Evolutionary conservation across 1,140 invertebrate species (phyloP), one percentile per base, ranked within the genome.

Genomic region (Heliconius nattereri): DNA sequence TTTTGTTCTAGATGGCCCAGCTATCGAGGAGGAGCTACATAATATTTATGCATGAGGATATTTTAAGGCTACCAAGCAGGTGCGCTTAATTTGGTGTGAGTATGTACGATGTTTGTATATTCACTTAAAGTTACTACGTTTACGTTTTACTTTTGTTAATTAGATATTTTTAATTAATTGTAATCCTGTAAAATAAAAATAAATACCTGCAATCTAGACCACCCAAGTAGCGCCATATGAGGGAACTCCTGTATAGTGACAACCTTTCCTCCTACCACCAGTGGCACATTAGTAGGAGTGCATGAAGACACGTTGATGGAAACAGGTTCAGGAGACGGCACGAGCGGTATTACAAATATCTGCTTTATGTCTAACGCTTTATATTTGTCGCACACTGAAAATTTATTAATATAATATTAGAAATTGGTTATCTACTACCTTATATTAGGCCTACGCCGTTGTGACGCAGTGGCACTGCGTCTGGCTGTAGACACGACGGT

Each of bases 341-440:
- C 54, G 0, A 94, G 78, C 0, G 92, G 92, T 5, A 94, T 87
- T 0, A 89, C 90, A 40, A 86, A 81, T 0, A 94, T 52, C 6
- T 89, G 86, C 71, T 87, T 89, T 1, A 86, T 79, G 8, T 81
- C 84, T 8, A 91, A 32, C 0, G 86, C 73, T 73, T 91, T 91
- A 75, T 94, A 92, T 76, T 85, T 84, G 20, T 92, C 88, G 45
- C 92, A 94, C 86, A 91, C 92, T 94, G 88, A 32, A 92, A 91
- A 45, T 45, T 45, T 26, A 52, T 7, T 52, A 52, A 52, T 52
- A 6, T 45, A 45, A 5, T 45, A 16, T 45, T 16, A 45, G 13
- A 45, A 45, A 16, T 45, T 45, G 40, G 13, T 45, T 45, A 13
- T 3, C 13, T 45, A 45, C 40, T 45, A 45, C 13, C 13, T 3